These are phyloP conservation scores for Crotalus helleri DNA, from an alignment of 2,113 vertebrate genomes.

Conservation along the genomic window DNA sequence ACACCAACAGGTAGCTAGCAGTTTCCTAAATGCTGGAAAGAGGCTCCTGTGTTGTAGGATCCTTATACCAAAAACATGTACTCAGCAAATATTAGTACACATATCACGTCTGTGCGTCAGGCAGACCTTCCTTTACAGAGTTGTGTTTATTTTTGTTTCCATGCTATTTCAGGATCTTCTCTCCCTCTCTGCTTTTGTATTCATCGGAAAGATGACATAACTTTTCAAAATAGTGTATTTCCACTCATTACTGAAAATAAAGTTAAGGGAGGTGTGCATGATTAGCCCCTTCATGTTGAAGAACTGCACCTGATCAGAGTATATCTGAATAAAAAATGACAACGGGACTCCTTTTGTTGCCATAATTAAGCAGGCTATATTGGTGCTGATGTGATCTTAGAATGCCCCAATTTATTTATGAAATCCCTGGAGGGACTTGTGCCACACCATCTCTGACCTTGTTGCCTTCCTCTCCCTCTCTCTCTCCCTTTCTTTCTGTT, in stretches of 20 bases:
- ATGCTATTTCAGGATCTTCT: neutral
- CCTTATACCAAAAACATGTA: neutral
- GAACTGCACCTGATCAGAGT: neutral
- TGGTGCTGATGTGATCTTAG: neutral
- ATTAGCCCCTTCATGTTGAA: neutral
- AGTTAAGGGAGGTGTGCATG: neutral
- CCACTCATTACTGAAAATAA: neutral
- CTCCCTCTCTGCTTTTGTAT: neutral
- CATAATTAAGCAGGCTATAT: neutral
- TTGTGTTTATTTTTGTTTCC: neutral
- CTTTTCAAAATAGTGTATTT: neutral
- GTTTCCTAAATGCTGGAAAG: neutral
- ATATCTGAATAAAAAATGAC: neutral
- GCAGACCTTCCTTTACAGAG: neutral
- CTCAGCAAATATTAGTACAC: neutral
- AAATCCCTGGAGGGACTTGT: neutral
- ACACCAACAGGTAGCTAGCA: neutral
- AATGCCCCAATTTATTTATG: neutral
- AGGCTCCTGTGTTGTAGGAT: neutral
- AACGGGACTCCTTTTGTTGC: neutral
- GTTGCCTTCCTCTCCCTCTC: conserved; percentile 59
- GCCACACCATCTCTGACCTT: conserved; percentile 61
- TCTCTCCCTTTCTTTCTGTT: conserved; percentile 57
- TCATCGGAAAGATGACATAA: neutral
- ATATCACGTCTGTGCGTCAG: neutral